These are phyloP conservation scores for Lepidochitona cinerea DNA, from an alignment of 2,888 invertebrate genomes.

Conservation along the genomic window DNA sequence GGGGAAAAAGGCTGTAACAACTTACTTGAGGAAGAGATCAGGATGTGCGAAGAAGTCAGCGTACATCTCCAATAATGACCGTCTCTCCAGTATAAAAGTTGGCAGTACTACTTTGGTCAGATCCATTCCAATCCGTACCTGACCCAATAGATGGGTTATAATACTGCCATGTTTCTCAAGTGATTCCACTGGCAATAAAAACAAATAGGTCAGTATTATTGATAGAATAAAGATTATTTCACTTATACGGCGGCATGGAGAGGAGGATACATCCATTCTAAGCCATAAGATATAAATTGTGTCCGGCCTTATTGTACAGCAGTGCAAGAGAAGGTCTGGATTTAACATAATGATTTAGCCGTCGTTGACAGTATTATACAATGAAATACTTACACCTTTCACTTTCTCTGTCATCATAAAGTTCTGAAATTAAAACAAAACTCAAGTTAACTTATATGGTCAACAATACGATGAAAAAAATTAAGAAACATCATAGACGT, in stretches of 20 bases:
- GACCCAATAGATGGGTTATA: constrained; percentile 95
- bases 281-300: too few relatives aligned
- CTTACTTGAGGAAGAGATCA: constrained; percentile 91
- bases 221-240: too few relatives aligned
- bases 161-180: constrained; percentile 98
- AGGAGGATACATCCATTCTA: too few relatives aligned
- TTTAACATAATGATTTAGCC: too few relatives aligned
- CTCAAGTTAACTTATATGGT: too few relatives aligned
- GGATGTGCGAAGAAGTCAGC: constrained; percentile 99
- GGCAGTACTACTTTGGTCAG: constrained; percentile 98
- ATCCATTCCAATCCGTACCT: constrained; percentile 99
- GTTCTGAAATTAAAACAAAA: constrained; percentile 74
- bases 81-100: constrained; percentile 97
- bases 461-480: too few relatives aligned
- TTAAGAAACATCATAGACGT: too few relatives aligned
- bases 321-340: too few relatives aligned
- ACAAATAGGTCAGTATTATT: not conserved
- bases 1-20: too few relatives aligned
- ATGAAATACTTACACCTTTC: constrained; percentile 78
- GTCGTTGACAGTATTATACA: too few relatives aligned
- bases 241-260: too few relatives aligned
- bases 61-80: constrained; percentile 99
- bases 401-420: constrained; percentile 92
- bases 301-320: too few relatives aligned
- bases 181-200: constrained; percentile 78